Percentiles rank a stretch among this genome's conserved stretches.
phyloP scores from a whole-genome alignment of 2,888 invertebrate genomes.

The Thyatira batis region DNA sequence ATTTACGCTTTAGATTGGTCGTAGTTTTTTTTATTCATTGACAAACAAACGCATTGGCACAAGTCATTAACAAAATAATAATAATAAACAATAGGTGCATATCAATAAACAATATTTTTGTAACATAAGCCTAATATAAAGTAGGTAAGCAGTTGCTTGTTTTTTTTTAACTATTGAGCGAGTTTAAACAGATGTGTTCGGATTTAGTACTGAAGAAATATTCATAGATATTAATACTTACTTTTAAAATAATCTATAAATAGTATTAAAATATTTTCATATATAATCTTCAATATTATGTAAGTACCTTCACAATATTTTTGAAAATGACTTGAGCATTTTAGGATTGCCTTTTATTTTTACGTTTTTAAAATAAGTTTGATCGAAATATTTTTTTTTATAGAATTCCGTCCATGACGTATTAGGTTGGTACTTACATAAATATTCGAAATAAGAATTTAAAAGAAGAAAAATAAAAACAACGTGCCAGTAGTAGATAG shows the following conservation, averaged over 20 bases:
- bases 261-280: conserved; percentile 19
- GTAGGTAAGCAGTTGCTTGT: conserved; percentile 14
- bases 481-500: conserved; percentile 58
- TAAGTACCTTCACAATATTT: background rate
- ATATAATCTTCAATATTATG: background rate
- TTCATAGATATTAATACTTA: conserved; percentile 44
- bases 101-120: conserved; percentile 19
- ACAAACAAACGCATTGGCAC: conserved; percentile 56
- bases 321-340: conserved; percentile 13
- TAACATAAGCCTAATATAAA: conserved; percentile 6
- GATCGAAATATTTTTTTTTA: background rate
- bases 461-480: conserved; percentile 18
- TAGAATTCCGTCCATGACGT: background rate
- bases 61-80: conserved; percentile 38
- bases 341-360: too few species aligned
- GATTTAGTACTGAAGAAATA: conserved; percentile 38
- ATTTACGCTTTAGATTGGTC: conserved; percentile 39
- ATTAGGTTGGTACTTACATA: conserved; percentile 6
- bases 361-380: too few species aligned
- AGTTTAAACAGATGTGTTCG: conserved; percentile 26
- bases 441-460: conserved; percentile 27
- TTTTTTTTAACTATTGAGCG: conserved; percentile 44
- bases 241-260: conserved; percentile 27
- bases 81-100: conserved; percentile 26
- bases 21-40: conserved; percentile 26